These are phyloP conservation scores for Atrina japonica DNA, from an alignment of 2,888 invertebrate species.

Conservation along the genomic window DNA sequence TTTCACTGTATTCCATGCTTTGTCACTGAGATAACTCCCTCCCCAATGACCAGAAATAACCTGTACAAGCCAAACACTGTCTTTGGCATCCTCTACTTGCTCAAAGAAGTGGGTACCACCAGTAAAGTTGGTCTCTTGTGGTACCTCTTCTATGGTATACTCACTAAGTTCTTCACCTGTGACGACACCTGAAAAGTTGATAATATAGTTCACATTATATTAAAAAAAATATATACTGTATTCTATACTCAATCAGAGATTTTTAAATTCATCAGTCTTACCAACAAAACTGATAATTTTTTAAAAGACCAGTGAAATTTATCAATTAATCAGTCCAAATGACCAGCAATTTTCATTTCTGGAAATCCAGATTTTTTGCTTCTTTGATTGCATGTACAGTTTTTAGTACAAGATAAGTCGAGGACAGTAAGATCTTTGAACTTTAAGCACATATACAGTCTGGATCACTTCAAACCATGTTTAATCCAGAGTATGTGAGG, in stretches of 20 bases:
- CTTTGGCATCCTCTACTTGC: constrained; percentile 83
- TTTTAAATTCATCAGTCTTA: too few relatives aligned
- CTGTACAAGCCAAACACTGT: constrained; percentile 83
- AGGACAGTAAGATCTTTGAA: too few relatives aligned
- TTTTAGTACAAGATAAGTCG: too few relatives aligned
- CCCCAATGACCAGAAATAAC: constrained; percentile 74
- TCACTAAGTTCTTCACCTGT: constrained; percentile 73
- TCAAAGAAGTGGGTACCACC: constrained; percentile 81
- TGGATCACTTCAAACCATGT: too few relatives aligned
- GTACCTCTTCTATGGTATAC: constrained; percentile 51
- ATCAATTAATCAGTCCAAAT: too few relatives aligned
- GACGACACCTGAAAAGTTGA: constrained; percentile 70
- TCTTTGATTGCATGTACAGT: too few relatives aligned
- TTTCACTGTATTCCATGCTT: constrained; percentile 80
- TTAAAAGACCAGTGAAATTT: too few relatives aligned
- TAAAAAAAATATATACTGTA: neutral
- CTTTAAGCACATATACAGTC: too few relatives aligned
- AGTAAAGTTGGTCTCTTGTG: constrained; percentile 77
- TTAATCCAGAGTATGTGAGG: too few relatives aligned
- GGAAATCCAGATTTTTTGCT: too few relatives aligned
- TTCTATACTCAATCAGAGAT: neutral
- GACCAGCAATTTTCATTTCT: too few relatives aligned
- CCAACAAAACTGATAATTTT: too few relatives aligned
- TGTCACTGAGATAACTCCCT: constrained; percentile 51
- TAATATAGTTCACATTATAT: neutral